phyloP scores from a whole-genome alignment of 2,888 invertebrate species.

The Drosophila longiperda region DNA sequence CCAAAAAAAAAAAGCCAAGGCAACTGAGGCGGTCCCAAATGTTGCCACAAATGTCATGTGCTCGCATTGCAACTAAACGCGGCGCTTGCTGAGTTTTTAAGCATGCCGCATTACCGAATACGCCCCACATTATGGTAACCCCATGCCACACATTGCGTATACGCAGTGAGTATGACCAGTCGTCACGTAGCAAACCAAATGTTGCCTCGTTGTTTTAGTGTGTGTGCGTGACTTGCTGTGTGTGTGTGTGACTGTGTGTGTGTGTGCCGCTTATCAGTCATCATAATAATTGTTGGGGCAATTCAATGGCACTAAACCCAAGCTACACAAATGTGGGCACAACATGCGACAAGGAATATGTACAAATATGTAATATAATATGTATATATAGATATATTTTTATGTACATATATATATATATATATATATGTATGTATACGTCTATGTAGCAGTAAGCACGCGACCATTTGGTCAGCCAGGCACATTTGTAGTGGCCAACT shows the following conservation, averaged over 20 bases:
- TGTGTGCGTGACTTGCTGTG: constrained; percentile 54
- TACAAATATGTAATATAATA: background rate
- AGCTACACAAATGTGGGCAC: constrained; percentile 29
- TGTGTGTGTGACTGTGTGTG: constrained; percentile 17
- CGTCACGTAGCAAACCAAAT: constrained; percentile 72
- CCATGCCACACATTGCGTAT: constrained; percentile 42
- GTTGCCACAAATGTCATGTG: constrained; percentile 69
- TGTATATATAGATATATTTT: constrained; percentile 3
- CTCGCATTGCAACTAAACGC: constrained; percentile 57
- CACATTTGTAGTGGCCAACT: constrained; percentile 44
- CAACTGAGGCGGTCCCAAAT: constrained; percentile 55
- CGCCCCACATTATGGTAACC: constrained; percentile 55
- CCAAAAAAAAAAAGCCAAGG: constrained; percentile 44
- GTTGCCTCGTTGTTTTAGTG: constrained; percentile 48
- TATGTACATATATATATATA: background rate
- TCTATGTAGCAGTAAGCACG: constrained; percentile 32
- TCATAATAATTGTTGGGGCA: constrained; percentile 79
- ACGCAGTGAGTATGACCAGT: constrained; percentile 66
- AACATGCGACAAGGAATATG: constrained; percentile 8
- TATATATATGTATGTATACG: background rate
- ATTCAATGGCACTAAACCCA: constrained; percentile 66
- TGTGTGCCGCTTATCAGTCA: constrained; percentile 69
- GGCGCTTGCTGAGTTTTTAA: constrained; percentile 57
- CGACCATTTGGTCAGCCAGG: constrained; percentile 54
- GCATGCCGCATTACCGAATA: constrained; percentile 74